A percentile compares a stretch with the other conserved stretches of the same genome.
These are phyloP conservation scores for Ischnura elegans DNA, from an alignment of 2,888 invertebrate genomes.

Conservation along the genomic window DNA sequence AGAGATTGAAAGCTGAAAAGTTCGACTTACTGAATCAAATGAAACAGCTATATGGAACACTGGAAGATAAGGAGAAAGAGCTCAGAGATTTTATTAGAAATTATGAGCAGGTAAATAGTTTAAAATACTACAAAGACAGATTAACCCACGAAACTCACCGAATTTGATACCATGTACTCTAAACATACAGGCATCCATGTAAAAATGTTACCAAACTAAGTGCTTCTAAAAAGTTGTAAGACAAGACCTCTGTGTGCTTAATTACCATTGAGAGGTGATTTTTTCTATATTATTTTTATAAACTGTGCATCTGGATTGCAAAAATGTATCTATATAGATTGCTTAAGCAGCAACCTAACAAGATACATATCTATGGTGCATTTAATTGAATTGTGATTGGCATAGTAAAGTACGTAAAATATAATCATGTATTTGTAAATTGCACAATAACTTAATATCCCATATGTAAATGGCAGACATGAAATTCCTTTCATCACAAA, in stretches of 20 bases:
- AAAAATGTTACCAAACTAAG: slow-evolving; percentile 32
- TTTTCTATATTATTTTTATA: slow-evolving; percentile 61
- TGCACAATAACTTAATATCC: not conserved
- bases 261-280: slow-evolving; percentile 32
- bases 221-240: not conserved
- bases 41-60: slow-evolving; percentile 95
- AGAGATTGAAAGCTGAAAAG: slow-evolving; percentile 95
- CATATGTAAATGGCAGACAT: not conserved
- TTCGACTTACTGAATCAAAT: slow-evolving; percentile 95
- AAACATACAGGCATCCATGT: slow-evolving; percentile 14
- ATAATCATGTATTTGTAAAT: not conserved
- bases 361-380: slow-evolving; percentile 10
- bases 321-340: slow-evolving; percentile 48
- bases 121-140: slow-evolving; percentile 64
- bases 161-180: slow-evolving; percentile 42
- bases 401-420: not conserved
- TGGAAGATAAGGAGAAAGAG: slow-evolving; percentile 97
- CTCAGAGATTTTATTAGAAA: slow-evolving; percentile 95
- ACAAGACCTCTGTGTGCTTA: slow-evolving; percentile 15
- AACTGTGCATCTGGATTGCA: slow-evolving; percentile 21
- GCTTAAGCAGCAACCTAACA: slow-evolving; percentile 4
- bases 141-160: slow-evolving; percentile 58
- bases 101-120: slow-evolving; percentile 89
- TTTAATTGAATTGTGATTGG: not conserved
- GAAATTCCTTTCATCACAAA: not conserved